These are phyloP conservation scores for Anticlea derivata DNA, from an alignment of 2,888 invertebrate species.

Conservation along the genomic window DNA sequence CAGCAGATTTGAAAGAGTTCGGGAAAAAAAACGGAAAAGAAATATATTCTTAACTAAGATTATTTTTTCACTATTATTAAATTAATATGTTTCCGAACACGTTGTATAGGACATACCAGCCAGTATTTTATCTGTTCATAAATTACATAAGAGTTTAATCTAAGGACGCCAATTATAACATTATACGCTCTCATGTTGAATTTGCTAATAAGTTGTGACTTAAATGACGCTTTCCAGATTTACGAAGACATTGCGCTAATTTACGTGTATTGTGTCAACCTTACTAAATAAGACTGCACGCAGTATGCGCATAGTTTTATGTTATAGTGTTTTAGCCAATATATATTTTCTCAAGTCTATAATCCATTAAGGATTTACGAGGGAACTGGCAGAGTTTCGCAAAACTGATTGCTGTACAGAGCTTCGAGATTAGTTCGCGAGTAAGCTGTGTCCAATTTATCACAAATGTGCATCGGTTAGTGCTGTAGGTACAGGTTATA, in stretches of 20 bases:
- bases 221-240: slow-evolving; percentile 7
- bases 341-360: slow-evolving; percentile 43
- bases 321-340: slow-evolving; percentile 32
- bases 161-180: neutral
- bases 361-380: slow-evolving; percentile 65
- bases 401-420: slow-evolving; percentile 67
- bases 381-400: slow-evolving; percentile 67
- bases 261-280: slow-evolving; percentile 13
- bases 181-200: slow-evolving; percentile 1
- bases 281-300: slow-evolving; percentile 9
- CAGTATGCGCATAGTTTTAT: slow-evolving; percentile 17
- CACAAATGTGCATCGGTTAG: slow-evolving; percentile 64
- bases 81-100: too few species aligned
- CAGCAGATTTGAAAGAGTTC: too few species aligned
- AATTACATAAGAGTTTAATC: too few species aligned
- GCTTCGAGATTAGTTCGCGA: slow-evolving; percentile 66
- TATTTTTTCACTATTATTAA: too few species aligned
- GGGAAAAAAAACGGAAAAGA: too few species aligned
- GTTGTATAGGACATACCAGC: too few species aligned
- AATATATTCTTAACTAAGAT: too few species aligned
- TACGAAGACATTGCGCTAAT: slow-evolving; percentile 15
- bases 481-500: neutral
- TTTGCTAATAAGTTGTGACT: slow-evolving; percentile 13
- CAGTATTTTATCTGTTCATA: too few species aligned
- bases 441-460: slow-evolving; percentile 73